phyloP scores from a whole-genome alignment of 2,797 vertebrate genomes.

The Phyllotis vaccarum region DNA sequence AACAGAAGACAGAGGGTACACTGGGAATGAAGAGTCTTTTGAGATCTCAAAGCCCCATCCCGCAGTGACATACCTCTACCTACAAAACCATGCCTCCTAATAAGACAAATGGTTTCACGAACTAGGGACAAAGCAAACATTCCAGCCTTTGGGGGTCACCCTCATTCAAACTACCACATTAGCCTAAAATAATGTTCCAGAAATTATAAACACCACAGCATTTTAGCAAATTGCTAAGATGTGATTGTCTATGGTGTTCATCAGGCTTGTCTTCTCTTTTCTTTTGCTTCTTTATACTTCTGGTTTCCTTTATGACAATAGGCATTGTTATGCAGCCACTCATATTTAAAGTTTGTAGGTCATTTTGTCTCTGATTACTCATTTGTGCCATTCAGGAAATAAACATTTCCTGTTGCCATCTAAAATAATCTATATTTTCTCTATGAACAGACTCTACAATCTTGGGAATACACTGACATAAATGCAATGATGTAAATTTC shows the following conservation, averaged over 20 bases:
- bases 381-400: conserved; percentile 19
- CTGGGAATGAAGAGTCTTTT: not conserved
- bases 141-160: not conserved
- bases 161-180: not conserved
- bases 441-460: not conserved
- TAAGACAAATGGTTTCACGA: not conserved
- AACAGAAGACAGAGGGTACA: not conserved
- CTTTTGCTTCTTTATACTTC: not conserved
- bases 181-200: not conserved
- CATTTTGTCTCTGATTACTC: not conserved
- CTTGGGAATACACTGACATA: not conserved
- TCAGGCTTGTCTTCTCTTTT: not conserved
- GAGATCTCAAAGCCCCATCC: not conserved
- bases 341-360: not conserved
- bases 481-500: conserved; percentile 4
- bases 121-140: not conserved
- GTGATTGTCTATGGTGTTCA: not conserved
- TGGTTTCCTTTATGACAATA: not conserved
- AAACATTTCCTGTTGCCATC: not conserved
- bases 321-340: not conserved
- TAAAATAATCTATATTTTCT: conserved; percentile 11
- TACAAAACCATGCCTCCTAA: not conserved
- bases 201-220: not conserved
- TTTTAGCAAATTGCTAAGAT: conserved; percentile 20
- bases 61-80: not conserved